Evolutionary conservation across 1,140 invertebrate species (phyloP).

Genomic region (Panagrolaimus sp.): DNA sequence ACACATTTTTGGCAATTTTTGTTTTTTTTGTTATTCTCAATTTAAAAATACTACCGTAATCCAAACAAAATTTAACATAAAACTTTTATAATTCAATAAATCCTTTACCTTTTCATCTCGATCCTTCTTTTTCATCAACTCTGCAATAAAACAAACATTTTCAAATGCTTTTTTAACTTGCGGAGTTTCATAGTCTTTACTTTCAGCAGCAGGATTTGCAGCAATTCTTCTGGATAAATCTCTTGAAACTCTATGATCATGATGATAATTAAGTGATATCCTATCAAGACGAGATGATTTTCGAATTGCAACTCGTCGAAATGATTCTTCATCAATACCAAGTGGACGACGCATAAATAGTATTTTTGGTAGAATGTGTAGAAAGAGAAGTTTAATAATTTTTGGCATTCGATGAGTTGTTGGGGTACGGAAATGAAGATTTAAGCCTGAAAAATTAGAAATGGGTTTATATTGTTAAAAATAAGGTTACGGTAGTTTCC

Average conservation of each 20-base stretch:
- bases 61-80: no score
- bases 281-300: slow-evolving; percentile 6
- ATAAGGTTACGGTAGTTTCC: no score
- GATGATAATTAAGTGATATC: slow-evolving; percentile 19
- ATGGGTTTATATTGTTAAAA: not conserved
- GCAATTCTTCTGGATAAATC: slow-evolving; percentile 14
- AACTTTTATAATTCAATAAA: no score
- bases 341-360: slow-evolving; percentile 33
- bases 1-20: no score
- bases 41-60: no score
- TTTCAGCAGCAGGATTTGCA: slow-evolving; percentile 24
- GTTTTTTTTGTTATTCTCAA: no score
- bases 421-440: slow-evolving; percentile 95
- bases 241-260: slow-evolving; percentile 26
- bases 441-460: slow-evolving; percentile 58
- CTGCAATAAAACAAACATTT: slow-evolving; percentile 10
- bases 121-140: slow-evolving; percentile 8
- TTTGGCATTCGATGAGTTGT: slow-evolving; percentile 79
- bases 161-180: slow-evolving; percentile 1
- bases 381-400: slow-evolving; percentile 82
- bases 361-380: slow-evolving; percentile 61
- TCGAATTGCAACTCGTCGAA: slow-evolving; percentile 9
- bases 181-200: slow-evolving; percentile 9
- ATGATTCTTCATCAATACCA: not conserved
- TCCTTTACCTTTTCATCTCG: slow-evolving; percentile 2